Evolutionary conservation across 2,113 vertebrate species (phyloP).

Genomic region (Oenanthe melanoleuca): DNA sequence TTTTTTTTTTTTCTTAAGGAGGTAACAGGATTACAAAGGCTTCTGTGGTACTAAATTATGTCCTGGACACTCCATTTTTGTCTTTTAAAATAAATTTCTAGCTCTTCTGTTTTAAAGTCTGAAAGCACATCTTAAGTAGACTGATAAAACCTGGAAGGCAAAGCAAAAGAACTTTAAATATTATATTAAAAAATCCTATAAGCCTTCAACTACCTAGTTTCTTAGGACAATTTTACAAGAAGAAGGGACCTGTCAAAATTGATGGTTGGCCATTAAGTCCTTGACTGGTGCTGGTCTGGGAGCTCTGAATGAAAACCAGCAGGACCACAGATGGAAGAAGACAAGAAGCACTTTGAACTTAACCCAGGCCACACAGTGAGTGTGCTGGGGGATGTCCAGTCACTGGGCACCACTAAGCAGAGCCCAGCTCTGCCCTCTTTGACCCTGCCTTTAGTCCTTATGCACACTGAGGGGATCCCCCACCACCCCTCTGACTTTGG

Average conservation of each 20-base stretch:
- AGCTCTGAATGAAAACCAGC: background rate
- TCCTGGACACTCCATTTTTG: background rate
- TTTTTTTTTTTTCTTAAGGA: rapidly evolving
- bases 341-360: background rate
- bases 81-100: background rate
- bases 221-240: background rate
- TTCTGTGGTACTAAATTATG: background rate
- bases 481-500: background rate
- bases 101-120: background rate
- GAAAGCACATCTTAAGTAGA: background rate
- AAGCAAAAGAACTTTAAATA: background rate
- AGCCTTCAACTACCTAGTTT: background rate
- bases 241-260: background rate
- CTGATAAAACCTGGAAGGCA: background rate
- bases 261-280: background rate
- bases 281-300: background rate
- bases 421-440: background rate
- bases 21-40: background rate
- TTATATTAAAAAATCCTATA: background rate
- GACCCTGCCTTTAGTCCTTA: background rate
- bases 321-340: background rate
- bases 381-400: rapidly evolving
- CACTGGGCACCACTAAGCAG: background rate
- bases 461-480: background rate
- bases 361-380: background rate